Percentiles rank a stretch among this genome's conserved stretches.
These are phyloP conservation scores for Australoheros scitulus DNA, from an alignment of 2,113 vertebrate genomes.

Conservation along the genomic window DNA sequence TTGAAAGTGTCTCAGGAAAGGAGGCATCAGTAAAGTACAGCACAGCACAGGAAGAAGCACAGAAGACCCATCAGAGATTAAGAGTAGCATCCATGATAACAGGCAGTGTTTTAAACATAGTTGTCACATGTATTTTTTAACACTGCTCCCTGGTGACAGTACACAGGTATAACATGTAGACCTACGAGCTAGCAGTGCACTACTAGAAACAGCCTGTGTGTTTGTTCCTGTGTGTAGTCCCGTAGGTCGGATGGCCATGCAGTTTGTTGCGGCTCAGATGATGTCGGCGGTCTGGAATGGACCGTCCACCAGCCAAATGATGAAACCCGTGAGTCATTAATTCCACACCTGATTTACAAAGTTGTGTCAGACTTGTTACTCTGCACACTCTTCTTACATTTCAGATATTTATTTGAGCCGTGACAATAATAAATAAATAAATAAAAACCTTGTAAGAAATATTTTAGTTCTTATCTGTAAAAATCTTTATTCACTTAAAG, in stretches of 20 bases:
- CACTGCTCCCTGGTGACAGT: neutral
- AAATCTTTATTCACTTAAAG: neutral
- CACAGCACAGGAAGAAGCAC: rapidly evolving
- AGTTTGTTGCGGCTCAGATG: slow-evolving; percentile 94
- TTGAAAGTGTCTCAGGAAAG: neutral
- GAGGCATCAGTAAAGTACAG: neutral
- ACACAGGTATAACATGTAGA: neutral
- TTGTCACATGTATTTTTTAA: neutral
- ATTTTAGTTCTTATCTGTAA: neutral
- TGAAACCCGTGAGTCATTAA: slow-evolving; percentile 71
- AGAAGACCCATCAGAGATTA: neutral
- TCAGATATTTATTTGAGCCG: neutral
- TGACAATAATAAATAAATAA: rapidly evolving
- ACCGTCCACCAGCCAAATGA: slow-evolving; percentile 77
- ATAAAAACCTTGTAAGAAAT: neutral
- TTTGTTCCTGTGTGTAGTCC: slow-evolving; percentile 75
- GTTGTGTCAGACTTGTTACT: neutral
- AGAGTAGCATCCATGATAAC: neutral
- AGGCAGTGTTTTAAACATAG: neutral
- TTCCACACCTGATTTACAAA: neutral
- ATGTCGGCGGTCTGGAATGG: slow-evolving; percentile 86
- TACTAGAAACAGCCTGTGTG: neutral
- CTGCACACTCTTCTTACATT: neutral
- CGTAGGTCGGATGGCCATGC: slow-evolving; percentile 92
- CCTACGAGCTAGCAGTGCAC: neutral